A percentile compares a stretch with the other conserved stretches of the same genome.
These are phyloP conservation scores for Litoditis marina DNA, from an alignment of 2,888 invertebrate genomes.

Conservation along the genomic window DNA sequence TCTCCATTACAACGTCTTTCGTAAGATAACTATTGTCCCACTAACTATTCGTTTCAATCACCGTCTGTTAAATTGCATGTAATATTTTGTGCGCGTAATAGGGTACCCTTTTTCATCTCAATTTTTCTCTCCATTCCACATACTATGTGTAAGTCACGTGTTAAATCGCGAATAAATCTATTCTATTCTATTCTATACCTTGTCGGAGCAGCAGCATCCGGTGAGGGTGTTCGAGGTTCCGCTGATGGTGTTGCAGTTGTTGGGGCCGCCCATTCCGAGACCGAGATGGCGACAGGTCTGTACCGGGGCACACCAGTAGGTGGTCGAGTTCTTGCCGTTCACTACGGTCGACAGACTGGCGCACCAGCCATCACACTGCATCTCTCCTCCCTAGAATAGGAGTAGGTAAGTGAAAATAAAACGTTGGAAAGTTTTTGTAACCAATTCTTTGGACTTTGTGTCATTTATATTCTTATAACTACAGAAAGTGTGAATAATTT, in stretches of 20 bases:
- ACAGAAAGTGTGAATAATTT: too few relatives aligned
- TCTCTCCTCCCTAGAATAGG: conserved; percentile 39
- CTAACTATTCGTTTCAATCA: too few relatives aligned
- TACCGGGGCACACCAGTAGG: conserved; percentile 39
- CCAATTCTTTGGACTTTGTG: too few relatives aligned
- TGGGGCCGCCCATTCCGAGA: conserved; percentile 40
- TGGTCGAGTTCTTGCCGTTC: conserved; percentile 35
- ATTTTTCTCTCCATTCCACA: background rate
- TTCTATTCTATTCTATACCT: too few relatives aligned
- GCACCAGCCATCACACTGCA: conserved; percentile 42
- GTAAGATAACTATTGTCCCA: too few relatives aligned
- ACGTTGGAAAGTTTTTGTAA: too few relatives aligned
- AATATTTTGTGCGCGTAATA: too few relatives aligned
- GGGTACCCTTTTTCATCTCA: background rate
- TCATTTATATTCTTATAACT: too few relatives aligned
- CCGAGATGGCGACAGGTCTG: conserved; percentile 32
- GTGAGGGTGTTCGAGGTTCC: conserved; percentile 30
- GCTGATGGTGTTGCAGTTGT: conserved; percentile 32
- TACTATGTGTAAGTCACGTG: background rate
- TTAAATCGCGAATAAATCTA: too few relatives aligned
- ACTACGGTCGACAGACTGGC: conserved; percentile 27
- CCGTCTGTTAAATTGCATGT: too few relatives aligned
- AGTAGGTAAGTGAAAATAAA: too few relatives aligned
- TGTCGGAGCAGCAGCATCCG: conserved; percentile 33
- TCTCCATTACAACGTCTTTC: too few relatives aligned